Base-by-base conservation (phyloP, 2,113 vertebrate species). In the Chaetops frenatus region DNA sequence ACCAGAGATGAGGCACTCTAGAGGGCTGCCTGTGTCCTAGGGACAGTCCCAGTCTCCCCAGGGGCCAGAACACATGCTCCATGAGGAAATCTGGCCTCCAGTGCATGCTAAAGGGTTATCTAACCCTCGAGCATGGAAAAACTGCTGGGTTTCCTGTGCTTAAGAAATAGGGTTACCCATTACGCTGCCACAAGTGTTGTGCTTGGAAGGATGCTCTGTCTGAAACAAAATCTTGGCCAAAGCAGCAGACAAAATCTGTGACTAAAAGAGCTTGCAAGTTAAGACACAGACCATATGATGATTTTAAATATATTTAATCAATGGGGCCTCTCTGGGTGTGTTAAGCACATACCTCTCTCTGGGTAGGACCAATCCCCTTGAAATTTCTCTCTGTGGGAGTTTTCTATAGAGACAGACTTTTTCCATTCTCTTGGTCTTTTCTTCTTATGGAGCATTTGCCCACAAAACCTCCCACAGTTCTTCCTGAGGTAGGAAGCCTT, bases 161-260 rank as follows among this genome's bases (percentile, higher is more conserved):
- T 11, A 54, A 83, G 90, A 92, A 96, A 90, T 42, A 93, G 92
- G 86, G 82, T 92, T 94, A 90, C 85, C 93, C 85, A 33, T 86
- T 94, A 73, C 90, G 29, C 72, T 92, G 64, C 90, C 93, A 62
- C 70, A 50, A 94, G 81, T 94, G 85, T 96, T 96, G 79, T 96
- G 71, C 80, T 97, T 97, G 92, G 96, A 96, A 94, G 35, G 66
- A 62, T 93, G 81, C 70, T 94, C 81, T n/a, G 94, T 94, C 96
- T 94, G 93, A 96, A 95, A 92, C 54, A 81, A 88, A 95, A 90
- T 92, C 85, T 96, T 96, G 90, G 93, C 88, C 90, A 86, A 91
- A 82, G 80, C 96, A 72, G 76, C 85, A 96, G 90, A 95, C 82
- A 86, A 93, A 96, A 71, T 58, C 72, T 95, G 67, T 69, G 62